Evolutionary conservation across 2,113 vertebrate species (phyloP), one percentile per base, ranked within the genome.

Genomic region (Bolborhynchus lineola): DNA sequence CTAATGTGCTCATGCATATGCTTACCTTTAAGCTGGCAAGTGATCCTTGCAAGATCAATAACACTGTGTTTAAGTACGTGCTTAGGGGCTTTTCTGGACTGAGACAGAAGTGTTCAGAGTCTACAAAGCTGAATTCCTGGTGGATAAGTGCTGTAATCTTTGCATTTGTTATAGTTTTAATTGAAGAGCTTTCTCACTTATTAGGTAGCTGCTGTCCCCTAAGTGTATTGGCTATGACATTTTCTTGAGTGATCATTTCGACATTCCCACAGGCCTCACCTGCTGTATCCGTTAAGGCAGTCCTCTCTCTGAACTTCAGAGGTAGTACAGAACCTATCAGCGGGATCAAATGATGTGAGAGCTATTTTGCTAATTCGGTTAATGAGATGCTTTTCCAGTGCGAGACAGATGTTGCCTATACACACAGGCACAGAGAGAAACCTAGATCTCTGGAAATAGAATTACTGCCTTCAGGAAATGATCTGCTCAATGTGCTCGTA

Each of bases 321-420:
- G 75, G 24, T 10, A 62, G 57, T 12, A 39, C 13, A 37, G 72
- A 68, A 83, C 46, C 39, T 75, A 80, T 4, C 60, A 68, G 50
- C n/a, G 77, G 59, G 21, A 69, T 67, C 63, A 9, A 29, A 63
- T 47, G 29, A 29, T 2, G 25, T n/a, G 65, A 71, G 50, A 67
- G 44, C n/a, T 82, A 9, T 67, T 77, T 65, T 81, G 59, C 63
- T 92, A 70, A 71, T 74, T 76, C 68, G 16, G 35, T 64, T 87
- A 84, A 82, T 78, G 60, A 85, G 86, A 50, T 72, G 75, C 78
- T 96, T 74, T 85, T 62, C 64, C 75, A 47, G 79, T 2, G 37
- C n/a, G 42, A 86, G 82, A 69, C 78, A 84, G 85, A 88, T 82
- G 79, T 31, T 81, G 44, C 49, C 52, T 46, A 25, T 50, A 26